phyloP scores from a whole-genome alignment of 2,888 invertebrate genomes.

The Choristoneura rosaceana region DNA sequence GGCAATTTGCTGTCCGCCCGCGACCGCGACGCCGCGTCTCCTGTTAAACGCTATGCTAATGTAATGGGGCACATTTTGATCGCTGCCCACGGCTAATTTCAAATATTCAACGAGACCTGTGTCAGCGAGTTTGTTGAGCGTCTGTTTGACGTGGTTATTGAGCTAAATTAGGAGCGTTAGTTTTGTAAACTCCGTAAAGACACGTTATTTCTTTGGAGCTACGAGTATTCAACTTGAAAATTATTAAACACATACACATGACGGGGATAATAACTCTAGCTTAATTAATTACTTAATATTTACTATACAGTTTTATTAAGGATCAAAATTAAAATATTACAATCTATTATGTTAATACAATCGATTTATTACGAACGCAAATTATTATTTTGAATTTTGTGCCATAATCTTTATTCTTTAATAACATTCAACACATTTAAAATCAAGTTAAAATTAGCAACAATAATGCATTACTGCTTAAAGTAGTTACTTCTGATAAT shows the following conservation, averaged over 20 bases:
- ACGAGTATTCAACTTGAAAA: neutral
- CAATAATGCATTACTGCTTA: neutral
- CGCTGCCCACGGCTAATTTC: conserved; percentile 78
- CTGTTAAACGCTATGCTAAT: conserved; percentile 83
- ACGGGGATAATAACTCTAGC: no score
- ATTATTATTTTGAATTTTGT: no score
- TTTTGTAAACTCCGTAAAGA: neutral
- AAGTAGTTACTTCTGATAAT: neutral
- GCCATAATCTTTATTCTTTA: no score
- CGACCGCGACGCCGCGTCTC: conserved; percentile 70
- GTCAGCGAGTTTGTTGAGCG: conserved; percentile 71
- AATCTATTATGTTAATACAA: no score
- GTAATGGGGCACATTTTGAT: conserved; percentile 81
- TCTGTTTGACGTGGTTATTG: conserved; percentile 51
- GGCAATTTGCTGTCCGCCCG: conserved; percentile 75
- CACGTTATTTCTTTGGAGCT: neutral
- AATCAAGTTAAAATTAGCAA: no score
- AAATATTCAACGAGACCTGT: conserved; percentile 80
- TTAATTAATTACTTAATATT: no score
- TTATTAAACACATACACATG: no score
- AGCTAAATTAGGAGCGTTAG: neutral
- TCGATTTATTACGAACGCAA: no score
- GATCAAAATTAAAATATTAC: no score
- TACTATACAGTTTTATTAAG: no score
- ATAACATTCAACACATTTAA: no score